phyloP scores from a whole-genome alignment of 2,888 invertebrate species.

The Pimpla rufipes region DNA sequence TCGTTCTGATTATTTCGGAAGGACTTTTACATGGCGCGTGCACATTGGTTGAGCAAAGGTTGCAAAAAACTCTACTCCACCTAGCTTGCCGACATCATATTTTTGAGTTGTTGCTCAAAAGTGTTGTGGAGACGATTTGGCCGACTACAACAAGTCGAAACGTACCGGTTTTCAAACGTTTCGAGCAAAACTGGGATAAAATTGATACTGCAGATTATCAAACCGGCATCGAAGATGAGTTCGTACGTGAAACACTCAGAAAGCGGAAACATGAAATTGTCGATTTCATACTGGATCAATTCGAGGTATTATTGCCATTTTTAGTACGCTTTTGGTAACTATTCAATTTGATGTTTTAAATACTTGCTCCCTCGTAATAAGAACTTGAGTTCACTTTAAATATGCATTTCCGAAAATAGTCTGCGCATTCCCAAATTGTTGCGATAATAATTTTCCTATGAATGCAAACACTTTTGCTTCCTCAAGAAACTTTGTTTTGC shows the following conservation, averaged over 20 bases:
- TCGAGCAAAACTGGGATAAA: slow-evolving; percentile 37
- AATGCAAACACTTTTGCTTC: no score
- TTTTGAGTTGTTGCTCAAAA: slow-evolving; percentile 46
- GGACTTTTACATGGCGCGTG: slow-evolving; percentile 34
- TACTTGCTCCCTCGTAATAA: no score
- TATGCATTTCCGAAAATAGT: neutral
- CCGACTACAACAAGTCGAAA: slow-evolving; percentile 35
- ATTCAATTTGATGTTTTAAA: neutral
- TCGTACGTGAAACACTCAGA: neutral
- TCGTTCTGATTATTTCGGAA: slow-evolving; percentile 11
- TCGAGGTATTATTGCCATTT: slow-evolving; percentile 7
- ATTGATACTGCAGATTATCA: slow-evolving; percentile 30
- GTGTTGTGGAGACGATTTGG: slow-evolving; percentile 39
- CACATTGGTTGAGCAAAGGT: slow-evolving; percentile 31
- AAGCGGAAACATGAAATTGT: neutral
- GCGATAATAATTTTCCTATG: no score
- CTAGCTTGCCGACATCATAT: slow-evolving; percentile 54
- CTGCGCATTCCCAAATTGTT: no score
- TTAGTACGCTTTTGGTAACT: slow-evolving; percentile 3
- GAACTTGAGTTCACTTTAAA: no score
- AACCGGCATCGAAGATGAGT: slow-evolving; percentile 34
- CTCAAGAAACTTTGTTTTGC: no score
- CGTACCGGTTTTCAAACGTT: slow-evolving; percentile 59
- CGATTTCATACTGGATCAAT: slow-evolving; percentile 4
- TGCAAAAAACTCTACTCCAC: slow-evolving; percentile 48